A percentile compares a stretch with the other conserved stretches of the same genome.
Conservation (phyloP, 2,888 invertebrate genomes). For the Melitaea athalia region DNA sequence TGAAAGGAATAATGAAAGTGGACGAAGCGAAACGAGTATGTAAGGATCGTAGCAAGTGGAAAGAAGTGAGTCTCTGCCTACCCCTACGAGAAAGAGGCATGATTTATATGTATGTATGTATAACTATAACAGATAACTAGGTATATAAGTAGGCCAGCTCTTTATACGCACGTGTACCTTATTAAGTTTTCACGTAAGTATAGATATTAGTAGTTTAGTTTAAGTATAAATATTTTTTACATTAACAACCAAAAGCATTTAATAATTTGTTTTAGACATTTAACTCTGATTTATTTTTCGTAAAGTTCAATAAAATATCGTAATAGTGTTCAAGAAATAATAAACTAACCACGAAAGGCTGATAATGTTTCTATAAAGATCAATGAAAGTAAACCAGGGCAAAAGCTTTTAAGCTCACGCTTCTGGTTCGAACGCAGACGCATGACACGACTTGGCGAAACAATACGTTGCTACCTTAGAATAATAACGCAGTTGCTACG, state of each 20-base stretch:
- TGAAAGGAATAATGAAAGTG: too few relatives aligned
- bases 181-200: too few relatives aligned
- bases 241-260: background rate
- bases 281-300: background rate
- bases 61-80: too few relatives aligned
- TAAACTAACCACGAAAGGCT: slow-evolving; percentile 6
- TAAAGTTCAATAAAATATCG: background rate
- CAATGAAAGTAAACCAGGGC: slow-evolving; percentile 18
- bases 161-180: too few relatives aligned
- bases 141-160: too few relatives aligned
- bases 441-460: background rate
- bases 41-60: too few relatives aligned
- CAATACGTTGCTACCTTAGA: background rate
- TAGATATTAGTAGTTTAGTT: too few relatives aligned
- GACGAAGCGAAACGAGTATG: too few relatives aligned
- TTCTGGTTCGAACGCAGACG: slow-evolving; percentile 2
- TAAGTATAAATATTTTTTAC: background rate
- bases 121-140: too few relatives aligned
- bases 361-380: slow-evolving; percentile 7
- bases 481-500: too few relatives aligned
- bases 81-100: too few relatives aligned
- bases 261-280: background rate
- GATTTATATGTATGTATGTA: too few relatives aligned
- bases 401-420: slow-evolving; percentile 21
- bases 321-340: background rate